A percentile compares a stretch with the other conserved stretches of the same genome.
Conservation (phyloP, 2,888 invertebrate genomes). For the Octodonta nipae region DNA sequence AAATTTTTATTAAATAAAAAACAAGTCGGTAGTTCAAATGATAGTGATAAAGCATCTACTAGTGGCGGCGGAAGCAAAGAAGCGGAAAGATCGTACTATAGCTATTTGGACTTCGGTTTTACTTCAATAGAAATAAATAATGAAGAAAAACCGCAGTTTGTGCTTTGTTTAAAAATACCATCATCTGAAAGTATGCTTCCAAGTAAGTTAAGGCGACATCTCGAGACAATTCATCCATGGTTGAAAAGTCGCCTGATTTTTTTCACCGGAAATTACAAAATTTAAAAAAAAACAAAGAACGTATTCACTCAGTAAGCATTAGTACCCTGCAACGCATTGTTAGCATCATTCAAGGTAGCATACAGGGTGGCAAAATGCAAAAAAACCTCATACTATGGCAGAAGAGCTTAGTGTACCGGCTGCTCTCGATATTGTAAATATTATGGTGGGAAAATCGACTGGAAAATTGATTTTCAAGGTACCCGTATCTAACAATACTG, state of each 20-base stretch:
- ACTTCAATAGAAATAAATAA: conserved; percentile 1
- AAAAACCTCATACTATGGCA: too few relatives aligned
- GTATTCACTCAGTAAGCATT: neutral
- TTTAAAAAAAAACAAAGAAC: neutral
- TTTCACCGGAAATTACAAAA: neutral
- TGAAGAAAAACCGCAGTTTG: conserved; percentile 2
- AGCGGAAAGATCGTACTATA: neutral
- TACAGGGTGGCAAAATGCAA: conserved; percentile 3
- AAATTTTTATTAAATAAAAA: too few relatives aligned
- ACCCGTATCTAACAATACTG: conserved; percentile 14
- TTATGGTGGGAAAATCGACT: neutral
- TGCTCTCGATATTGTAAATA: conserved; percentile 5
- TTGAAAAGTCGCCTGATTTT: neutral
- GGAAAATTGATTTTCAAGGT: conserved; percentile 13
- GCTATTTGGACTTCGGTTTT: conserved; percentile 3
- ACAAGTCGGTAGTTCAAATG: too few relatives aligned
- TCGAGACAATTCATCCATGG: neutral
- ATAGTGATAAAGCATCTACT: too few relatives aligned
- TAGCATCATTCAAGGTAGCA: conserved; percentile 4
- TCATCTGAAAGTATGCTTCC: conserved; percentile 3
- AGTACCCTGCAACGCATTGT: conserved; percentile 2
- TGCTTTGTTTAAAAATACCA: conserved; percentile 3
- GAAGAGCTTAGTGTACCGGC: too few relatives aligned
- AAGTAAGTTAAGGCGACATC: conserved; percentile 4
- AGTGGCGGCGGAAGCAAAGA: too few relatives aligned